These are phyloP conservation scores for Whitmania pigra DNA, from an alignment of 1,140 invertebrate species.

Conservation along the genomic window DNA sequence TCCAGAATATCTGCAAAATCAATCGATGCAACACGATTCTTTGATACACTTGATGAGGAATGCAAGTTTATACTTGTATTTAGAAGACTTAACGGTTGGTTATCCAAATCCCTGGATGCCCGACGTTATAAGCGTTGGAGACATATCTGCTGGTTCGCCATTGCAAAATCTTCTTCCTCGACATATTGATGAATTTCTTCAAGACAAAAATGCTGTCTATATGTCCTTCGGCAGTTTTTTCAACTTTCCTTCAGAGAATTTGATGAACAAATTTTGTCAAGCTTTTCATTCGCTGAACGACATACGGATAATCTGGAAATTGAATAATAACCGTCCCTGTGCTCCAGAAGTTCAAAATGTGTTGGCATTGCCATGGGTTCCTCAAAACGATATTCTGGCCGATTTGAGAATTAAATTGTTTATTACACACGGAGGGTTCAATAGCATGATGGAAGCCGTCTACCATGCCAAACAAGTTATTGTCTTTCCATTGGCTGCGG, in stretches of 20 bases:
- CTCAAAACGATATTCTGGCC: slow-evolving; percentile 17
- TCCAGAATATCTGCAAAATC: too few species aligned
- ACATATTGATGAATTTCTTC: background rate
- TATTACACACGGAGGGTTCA: slow-evolving; percentile 15
- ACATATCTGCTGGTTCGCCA: slow-evolving; percentile 6
- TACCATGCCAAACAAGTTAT: slow-evolving; percentile 14
- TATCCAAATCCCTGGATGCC: slow-evolving; percentile 4
- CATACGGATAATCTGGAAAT: background rate
- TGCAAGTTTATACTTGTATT: background rate
- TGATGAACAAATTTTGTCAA: background rate
- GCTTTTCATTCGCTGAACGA: background rate
- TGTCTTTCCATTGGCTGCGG: slow-evolving; percentile 10
- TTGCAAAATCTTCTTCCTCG: background rate
- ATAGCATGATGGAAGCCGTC: slow-evolving; percentile 6
- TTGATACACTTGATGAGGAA: too few species aligned
- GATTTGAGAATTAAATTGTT: background rate
- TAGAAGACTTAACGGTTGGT: slow-evolving; percentile 12
- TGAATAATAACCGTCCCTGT: background rate
- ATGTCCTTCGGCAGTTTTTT: slow-evolving; percentile 15
- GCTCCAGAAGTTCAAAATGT: background rate
- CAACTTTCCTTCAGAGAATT: background rate
- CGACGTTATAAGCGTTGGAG: slow-evolving; percentile 1
- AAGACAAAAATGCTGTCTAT: background rate
- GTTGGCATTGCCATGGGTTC: slow-evolving; percentile 7
- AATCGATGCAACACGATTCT: too few species aligned